phyloP scores from a whole-genome alignment of 1,140 invertebrate species.

The Hylaeus anthracinus region DNA sequence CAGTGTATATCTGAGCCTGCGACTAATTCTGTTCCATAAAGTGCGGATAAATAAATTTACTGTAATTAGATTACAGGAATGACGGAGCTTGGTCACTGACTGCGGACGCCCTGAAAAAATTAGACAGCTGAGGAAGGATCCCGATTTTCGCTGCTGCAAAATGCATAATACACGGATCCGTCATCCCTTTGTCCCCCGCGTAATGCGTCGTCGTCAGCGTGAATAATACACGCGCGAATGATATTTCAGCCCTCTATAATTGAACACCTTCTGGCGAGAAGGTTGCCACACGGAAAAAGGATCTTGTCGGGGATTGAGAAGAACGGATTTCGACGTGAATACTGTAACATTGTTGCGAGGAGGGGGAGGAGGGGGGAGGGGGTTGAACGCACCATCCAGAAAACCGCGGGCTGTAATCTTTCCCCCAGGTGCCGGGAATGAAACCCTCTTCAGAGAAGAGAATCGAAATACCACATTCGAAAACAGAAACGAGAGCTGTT shows the following conservation, averaged over 20 bases:
- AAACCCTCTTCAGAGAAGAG: too few species aligned
- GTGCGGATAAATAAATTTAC: too few species aligned
- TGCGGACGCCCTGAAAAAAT: slow-evolving; percentile 3
- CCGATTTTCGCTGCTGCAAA: slow-evolving; percentile 15
- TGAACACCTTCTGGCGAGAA: slow-evolving; percentile 19
- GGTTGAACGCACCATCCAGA: background rate
- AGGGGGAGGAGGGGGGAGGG: background rate
- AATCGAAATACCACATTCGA: too few species aligned
- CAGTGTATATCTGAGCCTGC: too few species aligned
- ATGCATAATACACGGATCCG: background rate
- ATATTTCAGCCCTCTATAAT: slow-evolving; percentile 42
- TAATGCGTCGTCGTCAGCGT: background rate
- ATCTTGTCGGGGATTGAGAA: slow-evolving; percentile 1
- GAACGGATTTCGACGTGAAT: slow-evolving; percentile 36
- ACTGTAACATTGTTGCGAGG: slow-evolving; percentile 20
- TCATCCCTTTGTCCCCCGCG: background rate
- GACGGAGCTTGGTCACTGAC: too few species aligned
- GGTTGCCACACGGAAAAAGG: slow-evolving; percentile 2
- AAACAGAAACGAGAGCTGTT: too few species aligned
- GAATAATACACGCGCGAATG: slow-evolving; percentile 39
- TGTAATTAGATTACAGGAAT: too few species aligned
- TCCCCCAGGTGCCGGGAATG: background rate
- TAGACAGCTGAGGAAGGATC: background rate
- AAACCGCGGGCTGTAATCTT: background rate
- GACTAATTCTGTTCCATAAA: too few species aligned